Percentiles rank a stretch among this genome's conserved stretches.
Conservation (phyloP, 2,888 invertebrate species). For the Drosophila anomelani region DNA sequence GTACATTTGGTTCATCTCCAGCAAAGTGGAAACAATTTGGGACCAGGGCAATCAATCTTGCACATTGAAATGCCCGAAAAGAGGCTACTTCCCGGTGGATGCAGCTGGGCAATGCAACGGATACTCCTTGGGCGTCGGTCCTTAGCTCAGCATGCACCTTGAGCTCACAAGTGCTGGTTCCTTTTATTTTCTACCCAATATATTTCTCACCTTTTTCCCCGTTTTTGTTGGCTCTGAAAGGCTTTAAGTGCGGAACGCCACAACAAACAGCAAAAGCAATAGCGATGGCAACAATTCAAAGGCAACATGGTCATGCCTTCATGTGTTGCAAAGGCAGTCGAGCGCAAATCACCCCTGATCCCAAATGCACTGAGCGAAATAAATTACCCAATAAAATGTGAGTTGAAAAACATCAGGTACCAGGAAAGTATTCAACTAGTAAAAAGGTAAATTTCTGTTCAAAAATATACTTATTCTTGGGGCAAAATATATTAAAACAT, state of each 20-base stretch:
- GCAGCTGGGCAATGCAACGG: slow-evolving; percentile 35
- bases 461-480: not conserved
- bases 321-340: slow-evolving; percentile 58
- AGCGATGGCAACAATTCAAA: slow-evolving; percentile 48
- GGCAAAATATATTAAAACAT: too few species aligned
- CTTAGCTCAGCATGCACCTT: slow-evolving; percentile 58
- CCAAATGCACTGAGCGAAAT: slow-evolving; percentile 19
- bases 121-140: slow-evolving; percentile 27
- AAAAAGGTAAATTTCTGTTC: not conserved
- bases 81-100: slow-evolving; percentile 17
- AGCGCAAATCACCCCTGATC: slow-evolving; percentile 58
- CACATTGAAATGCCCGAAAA: slow-evolving; percentile 47
- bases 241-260: slow-evolving; percentile 65
- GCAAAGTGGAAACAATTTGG: slow-evolving; percentile 38
- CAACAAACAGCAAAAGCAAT: slow-evolving; percentile 60
- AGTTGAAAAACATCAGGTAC: not conserved
- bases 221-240: slow-evolving; percentile 72
- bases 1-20: slow-evolving; percentile 23
- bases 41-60: slow-evolving; percentile 62
- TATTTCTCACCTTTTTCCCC: slow-evolving; percentile 33
- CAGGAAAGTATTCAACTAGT: not conserved
- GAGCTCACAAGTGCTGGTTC: slow-evolving; percentile 56
- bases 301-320: slow-evolving; percentile 46
- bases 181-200: slow-evolving; percentile 32
- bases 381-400: too few species aligned